Base-by-base conservation (phyloP, 1,140 invertebrate species). In the Whitmania pigra region DNA sequence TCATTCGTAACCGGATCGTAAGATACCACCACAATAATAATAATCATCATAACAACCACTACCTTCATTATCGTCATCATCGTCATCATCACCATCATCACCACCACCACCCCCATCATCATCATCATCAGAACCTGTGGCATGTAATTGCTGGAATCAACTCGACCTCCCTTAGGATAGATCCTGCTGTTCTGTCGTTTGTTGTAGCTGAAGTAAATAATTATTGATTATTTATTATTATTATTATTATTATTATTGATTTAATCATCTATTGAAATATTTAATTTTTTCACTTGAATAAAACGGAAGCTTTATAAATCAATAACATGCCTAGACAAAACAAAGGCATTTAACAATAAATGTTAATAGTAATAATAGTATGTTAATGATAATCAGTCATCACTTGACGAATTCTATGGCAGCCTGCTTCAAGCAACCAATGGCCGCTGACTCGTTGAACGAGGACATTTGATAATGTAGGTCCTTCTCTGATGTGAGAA, bases 131-230 rank as follows among this genome's bases (percentile, higher is more conserved):
- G 3, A 81, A 94, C 92, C 87, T 99, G 96, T 74, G 97, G 97
- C 90, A 99, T 94, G 80, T 97, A 99, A 82, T 99, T 99, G 40
- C 93, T 97, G 67, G 96, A 99, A 84, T 99, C 97, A 69, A 96
- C 96, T 53, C 97, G 83, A 0, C 94, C 97, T 73, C 97, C 96
- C 83, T 95, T 97, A 2, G 97, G 97, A 84, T 99, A 99, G 78
- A 99, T 99, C 71, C 96, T 85, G 76, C 92, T 96, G 90, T 82
- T 94, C 85, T 99, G 97, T 15, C 94, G 86, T 84, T 99, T 99
- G 85, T 99, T n/a, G n/a, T n/a, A n/a, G n/a, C n/a, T n/a, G n/a
- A n/a, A n/a, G n/a, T n/a, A n/a, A n/a, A n/a, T n/a, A n/a, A n/a
- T n/a, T n/a, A n/a, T n/a, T n/a, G n/a, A n/a, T n/a, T n/a, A n/a